These are phyloP conservation scores for Menidia beryllina DNA, from an alignment of 2,113 vertebrate species.

Conservation along the genomic window DNA sequence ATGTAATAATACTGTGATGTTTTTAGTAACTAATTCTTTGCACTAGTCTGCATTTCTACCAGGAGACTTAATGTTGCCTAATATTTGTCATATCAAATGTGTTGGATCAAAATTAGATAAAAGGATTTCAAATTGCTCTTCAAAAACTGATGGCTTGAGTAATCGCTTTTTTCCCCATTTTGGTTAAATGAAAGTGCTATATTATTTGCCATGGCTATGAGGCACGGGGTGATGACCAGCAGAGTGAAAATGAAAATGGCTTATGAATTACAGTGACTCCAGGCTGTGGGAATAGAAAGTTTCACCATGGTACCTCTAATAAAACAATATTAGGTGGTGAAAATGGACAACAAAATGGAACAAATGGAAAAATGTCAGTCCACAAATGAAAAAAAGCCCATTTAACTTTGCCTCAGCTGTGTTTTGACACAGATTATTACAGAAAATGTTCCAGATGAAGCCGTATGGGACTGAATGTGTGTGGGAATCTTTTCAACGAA, in stretches of 20 bases:
- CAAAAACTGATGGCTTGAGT: slow-evolving; percentile 1
- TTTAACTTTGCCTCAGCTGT: no score
- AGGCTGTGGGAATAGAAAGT: slow-evolving; percentile 1
- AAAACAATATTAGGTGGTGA: not conserved
- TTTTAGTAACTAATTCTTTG: not conserved
- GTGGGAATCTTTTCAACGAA: not conserved
- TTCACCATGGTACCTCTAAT: not conserved
- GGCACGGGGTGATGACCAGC: slow-evolving; percentile 6
- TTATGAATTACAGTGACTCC: slow-evolving; percentile 8
- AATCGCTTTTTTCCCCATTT: slow-evolving; percentile 1
- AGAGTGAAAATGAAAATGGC: slow-evolving; percentile 36
- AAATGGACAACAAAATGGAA: slow-evolving; percentile 4
- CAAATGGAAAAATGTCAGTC: not conserved
- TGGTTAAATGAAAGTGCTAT: slow-evolving; percentile 2
- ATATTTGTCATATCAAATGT: not conserved
- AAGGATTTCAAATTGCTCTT: slow-evolving; percentile 24
- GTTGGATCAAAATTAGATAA: slow-evolving; percentile 4
- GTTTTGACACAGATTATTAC: no score
- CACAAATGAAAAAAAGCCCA: not conserved
- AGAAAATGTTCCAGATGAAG: not conserved
- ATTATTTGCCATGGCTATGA: not conserved
- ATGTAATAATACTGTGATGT: not conserved
- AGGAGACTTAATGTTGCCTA: not conserved
- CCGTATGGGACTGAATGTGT: no score
- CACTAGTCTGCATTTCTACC: not conserved